These are phyloP conservation scores for Sminthopsis crassicaudata DNA, from an alignment of 2,113 vertebrate genomes.

Conservation along the genomic window DNA sequence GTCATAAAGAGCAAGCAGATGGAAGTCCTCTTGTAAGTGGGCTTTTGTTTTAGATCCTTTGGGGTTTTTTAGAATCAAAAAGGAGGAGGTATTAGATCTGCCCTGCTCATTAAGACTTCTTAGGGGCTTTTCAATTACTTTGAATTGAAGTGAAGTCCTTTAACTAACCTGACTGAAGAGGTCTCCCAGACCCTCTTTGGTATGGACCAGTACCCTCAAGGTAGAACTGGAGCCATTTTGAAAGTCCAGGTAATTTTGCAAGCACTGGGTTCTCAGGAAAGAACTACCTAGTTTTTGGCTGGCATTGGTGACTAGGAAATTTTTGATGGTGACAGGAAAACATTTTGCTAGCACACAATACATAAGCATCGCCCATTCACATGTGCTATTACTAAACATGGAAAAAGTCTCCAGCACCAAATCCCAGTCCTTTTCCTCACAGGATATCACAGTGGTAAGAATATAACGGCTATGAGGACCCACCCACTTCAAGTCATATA, in stretches of 20 bases:
- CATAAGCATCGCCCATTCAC: neutral
- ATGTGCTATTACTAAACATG: neutral
- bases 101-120: neutral
- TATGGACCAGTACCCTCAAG: neutral
- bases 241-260: neutral
- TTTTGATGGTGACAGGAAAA: neutral
- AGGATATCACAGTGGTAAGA: neutral
- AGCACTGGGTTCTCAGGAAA: neutral
- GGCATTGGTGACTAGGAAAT: neutral
- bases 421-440: neutral
- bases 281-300: neutral
- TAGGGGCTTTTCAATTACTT: neutral
- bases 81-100: conserved; percentile 9
- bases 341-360: neutral
- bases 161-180: neutral
- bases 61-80: conserved; percentile 29
- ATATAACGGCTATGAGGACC: neutral
- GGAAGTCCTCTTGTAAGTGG: neutral
- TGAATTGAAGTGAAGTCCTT: neutral
- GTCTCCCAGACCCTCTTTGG: neutral
- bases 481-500: neutral
- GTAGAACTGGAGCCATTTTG: neutral
- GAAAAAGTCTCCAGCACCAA: neutral
- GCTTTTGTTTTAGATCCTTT: neutral
- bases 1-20: neutral